phyloP scores from a whole-genome alignment of 2,113 vertebrate genomes.

The Monarcha castaneiventris region DNA sequence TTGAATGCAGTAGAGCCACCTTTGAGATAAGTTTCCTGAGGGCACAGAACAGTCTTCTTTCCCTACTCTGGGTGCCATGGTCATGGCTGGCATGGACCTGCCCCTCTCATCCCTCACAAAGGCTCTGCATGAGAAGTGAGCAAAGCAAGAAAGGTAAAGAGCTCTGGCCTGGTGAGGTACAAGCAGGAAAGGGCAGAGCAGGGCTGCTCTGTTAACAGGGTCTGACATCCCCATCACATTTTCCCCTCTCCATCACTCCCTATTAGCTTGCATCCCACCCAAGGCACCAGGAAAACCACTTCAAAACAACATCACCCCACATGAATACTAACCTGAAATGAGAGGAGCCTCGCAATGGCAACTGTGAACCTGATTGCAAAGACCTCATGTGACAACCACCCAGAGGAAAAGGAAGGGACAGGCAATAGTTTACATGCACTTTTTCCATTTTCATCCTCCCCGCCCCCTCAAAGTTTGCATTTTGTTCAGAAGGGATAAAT shows the following conservation, averaged over 20 bases:
- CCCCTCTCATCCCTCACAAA: not conserved
- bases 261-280: slow-evolving; percentile 12
- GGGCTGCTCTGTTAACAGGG: not conserved
- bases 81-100: not conserved
- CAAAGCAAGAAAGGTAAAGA: not conserved
- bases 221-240: not conserved
- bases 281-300: slow-evolving; percentile 59
- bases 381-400: not conserved
- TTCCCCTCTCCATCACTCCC: not conserved
- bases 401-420: not conserved
- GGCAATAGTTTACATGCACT: not conserved
- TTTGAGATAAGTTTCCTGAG: not conserved
- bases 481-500: not conserved
- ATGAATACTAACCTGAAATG: slow-evolving; percentile 53
- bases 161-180: not conserved
- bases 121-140: not conserved
- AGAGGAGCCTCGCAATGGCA: slow-evolving; percentile 16
- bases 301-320: slow-evolving; percentile 18
- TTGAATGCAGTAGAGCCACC: not conserved
- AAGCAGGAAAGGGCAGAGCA: not conserved
- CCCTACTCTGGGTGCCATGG: not conserved
- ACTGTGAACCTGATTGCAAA: not conserved
- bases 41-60: not conserved
- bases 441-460: not conserved
- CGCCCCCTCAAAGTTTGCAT: not conserved